phyloP scores from a whole-genome alignment of 2,113 vertebrate genomes.

The Aegotheles bennettii region DNA sequence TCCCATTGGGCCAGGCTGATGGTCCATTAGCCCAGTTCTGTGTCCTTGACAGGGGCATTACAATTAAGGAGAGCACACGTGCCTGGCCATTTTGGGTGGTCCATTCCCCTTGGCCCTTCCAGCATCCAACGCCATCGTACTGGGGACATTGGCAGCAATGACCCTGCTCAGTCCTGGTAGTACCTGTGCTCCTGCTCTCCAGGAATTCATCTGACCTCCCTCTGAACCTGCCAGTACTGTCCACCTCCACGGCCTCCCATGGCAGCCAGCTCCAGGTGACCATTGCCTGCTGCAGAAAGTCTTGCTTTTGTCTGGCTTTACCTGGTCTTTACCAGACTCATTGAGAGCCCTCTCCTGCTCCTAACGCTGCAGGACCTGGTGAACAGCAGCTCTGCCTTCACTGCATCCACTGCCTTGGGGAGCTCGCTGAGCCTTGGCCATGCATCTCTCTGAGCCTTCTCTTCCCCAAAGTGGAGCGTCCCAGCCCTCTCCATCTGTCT shows the following conservation, averaged over 20 bases:
- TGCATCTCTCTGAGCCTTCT: background rate
- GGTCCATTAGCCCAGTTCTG: background rate
- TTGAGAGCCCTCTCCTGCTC: background rate
- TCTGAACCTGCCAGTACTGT: no score
- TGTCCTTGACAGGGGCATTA: background rate
- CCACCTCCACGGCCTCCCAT: no score
- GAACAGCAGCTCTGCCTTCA: background rate
- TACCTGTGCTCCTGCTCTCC: background rate
- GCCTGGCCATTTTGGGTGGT: background rate
- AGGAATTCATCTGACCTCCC: background rate
- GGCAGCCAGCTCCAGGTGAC: background rate
- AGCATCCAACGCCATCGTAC: fast-evolving
- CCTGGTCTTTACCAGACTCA: background rate
- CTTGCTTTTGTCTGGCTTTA: background rate
- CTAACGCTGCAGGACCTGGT: background rate
- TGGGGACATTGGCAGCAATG: background rate
- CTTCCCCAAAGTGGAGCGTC: background rate
- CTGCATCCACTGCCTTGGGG: background rate
- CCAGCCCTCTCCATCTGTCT: background rate
- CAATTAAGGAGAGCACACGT: background rate
- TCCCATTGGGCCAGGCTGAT: background rate
- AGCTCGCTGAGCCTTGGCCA: background rate
- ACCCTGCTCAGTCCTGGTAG: background rate
- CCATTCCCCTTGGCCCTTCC: background rate
- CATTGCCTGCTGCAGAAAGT: background rate